Evolutionary conservation across 2,888 invertebrate species (phyloP).

Genomic region (Saturnia japonica): DNA sequence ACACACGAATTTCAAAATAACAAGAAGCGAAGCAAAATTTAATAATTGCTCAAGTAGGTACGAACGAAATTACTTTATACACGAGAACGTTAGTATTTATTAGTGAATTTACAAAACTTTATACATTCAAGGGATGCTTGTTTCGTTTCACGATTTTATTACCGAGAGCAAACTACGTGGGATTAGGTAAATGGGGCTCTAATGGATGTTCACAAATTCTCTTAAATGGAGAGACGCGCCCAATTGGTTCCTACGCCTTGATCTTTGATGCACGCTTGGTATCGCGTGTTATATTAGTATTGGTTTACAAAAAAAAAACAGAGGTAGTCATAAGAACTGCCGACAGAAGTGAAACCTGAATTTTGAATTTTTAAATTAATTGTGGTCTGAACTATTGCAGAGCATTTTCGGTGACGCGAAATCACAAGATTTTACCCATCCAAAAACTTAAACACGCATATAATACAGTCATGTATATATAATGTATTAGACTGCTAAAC

Average conservation of each 20-base stretch:
- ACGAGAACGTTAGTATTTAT: constrained; percentile 16
- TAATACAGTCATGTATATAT: no score
- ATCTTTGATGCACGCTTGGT: neutral
- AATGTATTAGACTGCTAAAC: no score
- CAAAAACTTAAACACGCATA: no score
- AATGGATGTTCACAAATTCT: constrained; percentile 56
- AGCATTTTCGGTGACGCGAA: no score
- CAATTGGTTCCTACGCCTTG: constrained; percentile 15
- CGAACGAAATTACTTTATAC: constrained; percentile 5
- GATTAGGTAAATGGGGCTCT: constrained; percentile 54
- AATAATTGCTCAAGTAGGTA: constrained; percentile 13
- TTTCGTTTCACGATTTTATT: constrained; percentile 48
- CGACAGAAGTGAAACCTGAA: no score
- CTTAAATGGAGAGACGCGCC: constrained; percentile 35
- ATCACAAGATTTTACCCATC: no score
- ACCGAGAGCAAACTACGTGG: constrained; percentile 45
- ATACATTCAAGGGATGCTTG: constrained; percentile 17
- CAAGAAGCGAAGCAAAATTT: constrained; percentile 12
- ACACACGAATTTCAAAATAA: neutral
- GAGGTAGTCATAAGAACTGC: no score
- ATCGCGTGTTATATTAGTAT: neutral
- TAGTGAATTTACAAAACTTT: constrained; percentile 20
- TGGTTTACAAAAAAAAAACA: neutral
- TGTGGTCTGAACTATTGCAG: no score
- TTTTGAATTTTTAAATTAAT: no score